Evolutionary conservation across 2,113 vertebrate species (phyloP).

Genomic region (Pavo muticus): DNA sequence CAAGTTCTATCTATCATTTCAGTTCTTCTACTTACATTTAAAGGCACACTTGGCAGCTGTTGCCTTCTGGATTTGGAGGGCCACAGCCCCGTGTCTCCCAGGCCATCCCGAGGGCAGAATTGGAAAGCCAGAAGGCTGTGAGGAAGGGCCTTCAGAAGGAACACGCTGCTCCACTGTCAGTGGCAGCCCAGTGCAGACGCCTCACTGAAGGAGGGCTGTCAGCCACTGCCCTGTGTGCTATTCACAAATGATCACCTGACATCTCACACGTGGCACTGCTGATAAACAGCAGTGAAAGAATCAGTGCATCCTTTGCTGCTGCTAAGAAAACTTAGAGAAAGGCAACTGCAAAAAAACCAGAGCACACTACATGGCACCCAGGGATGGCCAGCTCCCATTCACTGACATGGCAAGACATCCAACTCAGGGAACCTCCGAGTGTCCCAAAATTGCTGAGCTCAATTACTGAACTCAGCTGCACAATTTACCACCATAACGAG

Average conservation of each 20-base stretch:
- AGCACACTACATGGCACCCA: background rate
- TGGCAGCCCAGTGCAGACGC: background rate
- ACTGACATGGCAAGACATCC: background rate
- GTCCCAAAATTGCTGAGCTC: background rate
- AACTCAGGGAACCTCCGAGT: background rate
- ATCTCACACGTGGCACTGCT: background rate
- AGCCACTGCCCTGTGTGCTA: background rate
- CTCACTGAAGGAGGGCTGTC: constrained; percentile 27
- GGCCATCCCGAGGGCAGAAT: constrained; percentile 50
- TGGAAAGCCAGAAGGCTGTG: constrained; percentile 47
- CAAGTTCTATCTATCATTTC: background rate
- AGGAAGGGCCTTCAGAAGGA: constrained; percentile 60
- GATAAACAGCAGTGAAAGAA: background rate
- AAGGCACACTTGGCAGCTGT: constrained; percentile 26
- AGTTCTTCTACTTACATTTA: constrained; percentile 45
- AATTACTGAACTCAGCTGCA: background rate
- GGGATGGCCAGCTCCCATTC: background rate
- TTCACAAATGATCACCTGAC: background rate
- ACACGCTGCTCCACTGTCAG: background rate
- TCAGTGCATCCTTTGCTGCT: background rate
- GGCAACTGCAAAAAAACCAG: background rate
- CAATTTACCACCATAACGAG: background rate
- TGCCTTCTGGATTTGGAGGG: constrained; percentile 40
- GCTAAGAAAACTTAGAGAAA: background rate
- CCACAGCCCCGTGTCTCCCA: constrained; percentile 39